These are phyloP conservation scores for Tenualosa ilisha DNA, from an alignment of 2,797 vertebrate species.

Conservation along the genomic window DNA sequence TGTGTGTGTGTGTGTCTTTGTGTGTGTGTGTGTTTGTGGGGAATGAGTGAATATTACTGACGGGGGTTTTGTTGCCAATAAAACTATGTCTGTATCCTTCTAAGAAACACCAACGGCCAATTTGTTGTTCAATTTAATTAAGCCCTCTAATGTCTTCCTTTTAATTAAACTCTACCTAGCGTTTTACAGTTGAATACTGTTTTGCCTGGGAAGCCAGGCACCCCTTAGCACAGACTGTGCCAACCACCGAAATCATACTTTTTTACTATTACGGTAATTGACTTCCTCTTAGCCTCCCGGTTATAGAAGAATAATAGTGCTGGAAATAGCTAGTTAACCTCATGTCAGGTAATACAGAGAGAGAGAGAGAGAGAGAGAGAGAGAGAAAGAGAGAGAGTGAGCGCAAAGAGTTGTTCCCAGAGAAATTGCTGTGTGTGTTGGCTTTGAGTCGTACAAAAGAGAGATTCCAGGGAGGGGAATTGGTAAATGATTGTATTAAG, in stretches of 20 bases:
- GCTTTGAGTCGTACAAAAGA: slow-evolving; percentile 38
- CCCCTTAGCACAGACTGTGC: slow-evolving; percentile 52
- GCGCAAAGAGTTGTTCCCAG: not conserved
- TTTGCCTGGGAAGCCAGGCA: slow-evolving; percentile 40
- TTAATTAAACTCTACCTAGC: slow-evolving; percentile 62
- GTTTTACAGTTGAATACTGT: slow-evolving; percentile 58
- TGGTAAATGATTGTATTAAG: slow-evolving; percentile 65
- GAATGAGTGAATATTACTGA: slow-evolving; percentile 6
- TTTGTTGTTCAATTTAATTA: slow-evolving; percentile 59
- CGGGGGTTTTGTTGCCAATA: not conserved
- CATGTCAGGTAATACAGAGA: slow-evolving; percentile 63
- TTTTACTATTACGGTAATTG: slow-evolving; percentile 66
- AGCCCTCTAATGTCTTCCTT: slow-evolving; percentile 56
- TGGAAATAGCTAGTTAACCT: slow-evolving; percentile 73
- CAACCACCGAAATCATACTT: slow-evolving; percentile 52
- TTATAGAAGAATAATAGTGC: slow-evolving; percentile 66
- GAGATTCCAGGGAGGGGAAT: slow-evolving; percentile 60
- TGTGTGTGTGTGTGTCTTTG: not conserved
- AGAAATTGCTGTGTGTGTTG: not conserved
- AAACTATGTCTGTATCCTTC: not conserved
- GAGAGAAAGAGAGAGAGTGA: not conserved
- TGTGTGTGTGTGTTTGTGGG: no score
- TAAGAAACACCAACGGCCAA: slow-evolving; percentile 44
- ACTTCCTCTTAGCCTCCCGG: slow-evolving; percentile 65
- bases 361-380: not conserved